These are phyloP conservation scores for Eudyptes chrysolophus DNA, from an alignment of 2,113 vertebrate genomes.

Conservation along the genomic window DNA sequence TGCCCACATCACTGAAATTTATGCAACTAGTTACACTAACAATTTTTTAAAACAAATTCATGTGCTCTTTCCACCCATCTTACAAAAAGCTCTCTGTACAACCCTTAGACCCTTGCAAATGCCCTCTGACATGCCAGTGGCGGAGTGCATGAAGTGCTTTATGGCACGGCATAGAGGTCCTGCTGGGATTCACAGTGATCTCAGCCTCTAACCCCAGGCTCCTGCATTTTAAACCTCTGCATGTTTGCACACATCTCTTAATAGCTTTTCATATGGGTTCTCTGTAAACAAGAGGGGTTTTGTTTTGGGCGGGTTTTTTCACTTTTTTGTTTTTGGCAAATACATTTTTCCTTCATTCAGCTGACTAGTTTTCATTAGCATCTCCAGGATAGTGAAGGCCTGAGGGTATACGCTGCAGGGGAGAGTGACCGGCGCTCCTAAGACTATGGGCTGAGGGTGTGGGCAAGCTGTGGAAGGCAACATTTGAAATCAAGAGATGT, in stretches of 20 bases:
- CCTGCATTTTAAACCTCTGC: not conserved
- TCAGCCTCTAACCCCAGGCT: not conserved
- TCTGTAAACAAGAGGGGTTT: not conserved
- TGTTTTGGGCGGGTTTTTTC: not conserved
- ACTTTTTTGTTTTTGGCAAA: not conserved
- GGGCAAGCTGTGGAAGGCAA: not conserved
- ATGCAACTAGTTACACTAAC: not conserved
- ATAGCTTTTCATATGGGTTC: not conserved
- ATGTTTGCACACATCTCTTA: not conserved
- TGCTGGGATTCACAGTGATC: not conserved
- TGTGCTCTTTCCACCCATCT: not conserved
- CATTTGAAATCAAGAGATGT: not conserved
- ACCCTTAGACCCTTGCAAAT: not conserved
- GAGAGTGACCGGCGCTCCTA: rapidly evolving
- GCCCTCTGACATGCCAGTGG: not conserved
- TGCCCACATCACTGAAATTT: not conserved
- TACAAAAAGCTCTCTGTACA: not conserved
- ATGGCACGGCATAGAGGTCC: not conserved
- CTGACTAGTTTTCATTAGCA: not conserved
- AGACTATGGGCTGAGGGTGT: not conserved
- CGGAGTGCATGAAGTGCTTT: not conserved
- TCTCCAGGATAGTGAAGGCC: not conserved
- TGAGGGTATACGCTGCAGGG: not conserved
- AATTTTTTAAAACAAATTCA: not conserved
- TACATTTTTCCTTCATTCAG: not conserved